phyloP scores from a whole-genome alignment of 2,113 vertebrate species.

The Capricornis sumatraensis region DNA sequence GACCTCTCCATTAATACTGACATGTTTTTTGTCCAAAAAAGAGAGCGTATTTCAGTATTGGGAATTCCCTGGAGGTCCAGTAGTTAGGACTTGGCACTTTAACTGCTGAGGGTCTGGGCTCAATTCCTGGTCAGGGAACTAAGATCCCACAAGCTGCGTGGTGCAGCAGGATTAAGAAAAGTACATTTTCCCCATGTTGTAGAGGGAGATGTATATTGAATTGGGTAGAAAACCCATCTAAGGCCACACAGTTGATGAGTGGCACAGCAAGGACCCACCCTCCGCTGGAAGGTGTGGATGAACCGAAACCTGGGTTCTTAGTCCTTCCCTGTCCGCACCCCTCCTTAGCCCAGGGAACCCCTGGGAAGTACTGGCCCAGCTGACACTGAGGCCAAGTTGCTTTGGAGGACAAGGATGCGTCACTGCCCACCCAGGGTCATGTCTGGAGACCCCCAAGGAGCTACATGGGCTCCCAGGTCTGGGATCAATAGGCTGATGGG shows the following conservation, averaged over 20 bases:
- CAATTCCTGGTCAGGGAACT: background rate
- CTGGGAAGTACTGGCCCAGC: background rate
- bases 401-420: background rate
- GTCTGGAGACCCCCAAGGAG: background rate
- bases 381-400: background rate
- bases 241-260: background rate
- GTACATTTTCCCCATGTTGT: background rate
- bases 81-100: background rate
- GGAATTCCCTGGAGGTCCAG: background rate
- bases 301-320: background rate
- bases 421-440: fast-evolving
- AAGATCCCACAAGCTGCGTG: background rate
- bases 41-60: background rate
- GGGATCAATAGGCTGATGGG: background rate
- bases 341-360: background rate
- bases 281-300: background rate
- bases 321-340: background rate
- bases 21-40: background rate
- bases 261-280: background rate
- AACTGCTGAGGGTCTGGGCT: background rate
- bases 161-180: background rate
- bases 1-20: constrained; percentile 33
- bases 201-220: background rate
- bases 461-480: background rate
- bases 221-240: background rate